Conservation (phyloP, 2,797 vertebrate genomes). For the Halcyon leucocephala region DNA sequence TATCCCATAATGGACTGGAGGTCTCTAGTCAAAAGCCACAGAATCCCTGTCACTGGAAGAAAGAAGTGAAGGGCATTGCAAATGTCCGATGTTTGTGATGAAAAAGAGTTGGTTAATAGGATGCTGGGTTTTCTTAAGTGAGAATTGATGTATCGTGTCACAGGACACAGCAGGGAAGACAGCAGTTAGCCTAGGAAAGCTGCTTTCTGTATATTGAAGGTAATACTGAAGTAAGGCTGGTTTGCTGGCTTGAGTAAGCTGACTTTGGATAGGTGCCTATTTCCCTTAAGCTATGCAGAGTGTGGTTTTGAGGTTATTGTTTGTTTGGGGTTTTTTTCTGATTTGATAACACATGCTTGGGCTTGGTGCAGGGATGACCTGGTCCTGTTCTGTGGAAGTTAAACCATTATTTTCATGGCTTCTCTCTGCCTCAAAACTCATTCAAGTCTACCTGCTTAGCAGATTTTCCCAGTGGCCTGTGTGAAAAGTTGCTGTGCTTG, state of each 20-base stretch:
- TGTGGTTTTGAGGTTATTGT: background rate
- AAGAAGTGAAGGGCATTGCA: background rate
- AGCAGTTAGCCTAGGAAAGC: background rate
- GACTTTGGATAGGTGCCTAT: background rate
- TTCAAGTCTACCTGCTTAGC: background rate
- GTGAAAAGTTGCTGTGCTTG: background rate
- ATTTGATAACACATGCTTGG: background rate
- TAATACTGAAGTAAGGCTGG: background rate
- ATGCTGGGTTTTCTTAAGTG: constrained; percentile 3
- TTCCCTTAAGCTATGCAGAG: background rate
- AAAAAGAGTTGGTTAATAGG: background rate
- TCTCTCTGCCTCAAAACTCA: background rate
- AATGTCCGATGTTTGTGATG: background rate
- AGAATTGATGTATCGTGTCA: background rate
- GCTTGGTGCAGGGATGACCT: background rate
- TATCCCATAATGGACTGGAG: accelerated
- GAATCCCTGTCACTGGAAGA: background rate
- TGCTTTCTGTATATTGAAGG: background rate
- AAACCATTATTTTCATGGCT: background rate
- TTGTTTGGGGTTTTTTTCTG: background rate
- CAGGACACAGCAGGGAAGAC: background rate
- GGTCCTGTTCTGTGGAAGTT: background rate
- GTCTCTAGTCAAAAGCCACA: background rate
- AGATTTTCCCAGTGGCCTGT: background rate
- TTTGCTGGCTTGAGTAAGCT: background rate